A percentile compares a stretch with the other conserved stretches of the same genome.
phyloP scores from a whole-genome alignment of 2,113 vertebrate species.

The Loxodonta africana region DNA sequence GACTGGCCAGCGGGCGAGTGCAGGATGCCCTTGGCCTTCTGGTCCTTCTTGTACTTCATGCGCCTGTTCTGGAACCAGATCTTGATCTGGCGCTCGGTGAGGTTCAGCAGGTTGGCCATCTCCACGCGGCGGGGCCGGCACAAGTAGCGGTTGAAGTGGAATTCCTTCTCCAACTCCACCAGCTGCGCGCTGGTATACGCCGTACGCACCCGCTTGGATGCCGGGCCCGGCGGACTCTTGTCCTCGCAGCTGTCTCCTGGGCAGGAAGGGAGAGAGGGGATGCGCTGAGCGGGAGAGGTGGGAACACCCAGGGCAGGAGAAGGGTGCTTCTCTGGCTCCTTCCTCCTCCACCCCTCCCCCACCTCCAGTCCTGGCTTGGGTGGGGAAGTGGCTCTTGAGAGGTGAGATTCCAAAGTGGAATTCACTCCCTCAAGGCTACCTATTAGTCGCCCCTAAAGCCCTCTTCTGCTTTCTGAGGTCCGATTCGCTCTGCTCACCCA shows the following conservation, averaged over 20 bases:
- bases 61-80: slow-evolving; percentile 99
- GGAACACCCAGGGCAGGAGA: background rate
- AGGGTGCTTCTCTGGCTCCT: slow-evolving; percentile 5
- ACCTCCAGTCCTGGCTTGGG: background rate
- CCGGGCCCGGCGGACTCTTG: slow-evolving; percentile 97
- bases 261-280: slow-evolving; percentile 51
- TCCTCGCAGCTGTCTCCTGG: slow-evolving; percentile 97
- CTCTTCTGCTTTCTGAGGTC: slow-evolving; percentile 34
- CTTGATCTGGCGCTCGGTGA: slow-evolving; percentile 99
- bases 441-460: slow-evolving; percentile 70
- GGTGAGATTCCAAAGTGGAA: background rate
- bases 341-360: background rate
- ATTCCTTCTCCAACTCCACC: slow-evolving; percentile 99
- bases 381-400: background rate
- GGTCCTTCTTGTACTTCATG: slow-evolving; percentile 99
- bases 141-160: slow-evolving; percentile 99
- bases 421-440: slow-evolving; percentile 38
- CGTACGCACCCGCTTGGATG: slow-evolving; percentile 98
- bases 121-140: slow-evolving; percentile 98
- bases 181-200: slow-evolving; percentile 98
- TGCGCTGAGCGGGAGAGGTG: background rate
- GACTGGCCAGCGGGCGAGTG: slow-evolving; percentile 98
- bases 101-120: slow-evolving; percentile 98
- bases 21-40: slow-evolving; percentile 99
- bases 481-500: background rate